phyloP scores from a whole-genome alignment of 2,797 vertebrate genomes.

The Enteromius viviparus region DNA sequence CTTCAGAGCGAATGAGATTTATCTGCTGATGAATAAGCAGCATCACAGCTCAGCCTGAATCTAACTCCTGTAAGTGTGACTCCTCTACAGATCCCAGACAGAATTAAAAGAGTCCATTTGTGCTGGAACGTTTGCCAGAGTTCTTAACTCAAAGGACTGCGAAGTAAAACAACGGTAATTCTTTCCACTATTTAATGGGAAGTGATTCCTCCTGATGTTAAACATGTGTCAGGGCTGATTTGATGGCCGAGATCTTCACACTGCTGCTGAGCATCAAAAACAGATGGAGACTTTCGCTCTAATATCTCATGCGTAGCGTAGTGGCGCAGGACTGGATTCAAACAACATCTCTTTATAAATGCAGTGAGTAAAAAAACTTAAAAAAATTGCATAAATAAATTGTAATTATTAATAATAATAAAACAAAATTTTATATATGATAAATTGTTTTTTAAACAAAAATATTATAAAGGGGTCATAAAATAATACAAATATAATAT shows the following conservation, averaged over 20 bases:
- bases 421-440: no score
- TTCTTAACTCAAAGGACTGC: not conserved
- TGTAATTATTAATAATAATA: not conserved
- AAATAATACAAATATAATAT: no score
- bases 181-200: slow-evolving; percentile 18
- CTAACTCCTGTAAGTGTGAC: slow-evolving; percentile 65
- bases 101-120: not conserved
- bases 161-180: not conserved
- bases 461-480: no score
- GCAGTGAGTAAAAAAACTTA: not conserved
- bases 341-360: not conserved
- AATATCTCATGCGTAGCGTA: not conserved
- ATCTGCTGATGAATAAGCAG: slow-evolving; percentile 63
- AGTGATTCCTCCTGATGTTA: slow-evolving; percentile 6
- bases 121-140: not conserved
- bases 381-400: not conserved
- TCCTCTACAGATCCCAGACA: slow-evolving; percentile 11
- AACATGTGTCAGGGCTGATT: slow-evolving; percentile 20
- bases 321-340: not conserved
- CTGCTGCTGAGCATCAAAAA: slow-evolving; percentile 11
- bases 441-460: no score
- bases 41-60: slow-evolving; percentile 58
- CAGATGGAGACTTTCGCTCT: not conserved
- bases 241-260: not conserved
- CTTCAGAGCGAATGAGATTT: slow-evolving; percentile 52